Evolutionary conservation across 2,888 invertebrate species (phyloP).

Genomic region (Biston stratarius): DNA sequence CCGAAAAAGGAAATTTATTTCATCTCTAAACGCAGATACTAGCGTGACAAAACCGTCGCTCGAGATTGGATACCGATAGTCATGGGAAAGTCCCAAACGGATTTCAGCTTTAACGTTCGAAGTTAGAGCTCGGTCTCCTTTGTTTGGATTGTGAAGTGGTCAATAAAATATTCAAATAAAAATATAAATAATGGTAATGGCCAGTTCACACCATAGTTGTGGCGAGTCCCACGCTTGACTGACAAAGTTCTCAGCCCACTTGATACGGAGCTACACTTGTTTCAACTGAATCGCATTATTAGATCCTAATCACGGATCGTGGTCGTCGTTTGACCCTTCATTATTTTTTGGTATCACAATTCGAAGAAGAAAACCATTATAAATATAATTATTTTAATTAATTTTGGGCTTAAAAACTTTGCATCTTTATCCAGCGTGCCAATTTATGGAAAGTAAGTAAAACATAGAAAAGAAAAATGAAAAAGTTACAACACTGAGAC

Average conservation of each 20-base stretch:
- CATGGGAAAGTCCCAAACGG: conserved; percentile 33
- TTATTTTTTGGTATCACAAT: no score
- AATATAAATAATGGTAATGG: conserved; percentile 74
- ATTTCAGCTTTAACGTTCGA: conserved; percentile 46
- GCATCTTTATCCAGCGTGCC: no score
- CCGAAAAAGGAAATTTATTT: conserved; percentile 62
- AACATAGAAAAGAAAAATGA: no score
- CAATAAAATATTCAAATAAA: conserved; percentile 73
- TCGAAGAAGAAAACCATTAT: no score
- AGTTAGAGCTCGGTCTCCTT: conserved; percentile 41
- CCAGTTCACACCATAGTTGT: conserved; percentile 72
- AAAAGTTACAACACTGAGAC: no score
- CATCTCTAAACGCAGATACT: conserved; percentile 62
- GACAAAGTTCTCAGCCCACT: conserved; percentile 64
- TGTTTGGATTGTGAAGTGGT: conserved; percentile 54
- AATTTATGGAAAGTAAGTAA: no score
- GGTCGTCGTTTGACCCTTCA: background rate
- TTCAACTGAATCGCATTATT: conserved; percentile 29
- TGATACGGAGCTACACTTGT: conserved; percentile 46
- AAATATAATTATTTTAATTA: no score
- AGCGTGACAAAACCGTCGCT: conserved; percentile 59
- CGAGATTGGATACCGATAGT: conserved; percentile 56
- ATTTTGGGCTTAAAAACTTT: no score
- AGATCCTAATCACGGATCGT: conserved; percentile 26
- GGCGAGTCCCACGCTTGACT: conserved; percentile 67